These are phyloP conservation scores for Pegoplata infirma DNA, from an alignment of 2,888 invertebrate species.

Conservation along the genomic window DNA sequence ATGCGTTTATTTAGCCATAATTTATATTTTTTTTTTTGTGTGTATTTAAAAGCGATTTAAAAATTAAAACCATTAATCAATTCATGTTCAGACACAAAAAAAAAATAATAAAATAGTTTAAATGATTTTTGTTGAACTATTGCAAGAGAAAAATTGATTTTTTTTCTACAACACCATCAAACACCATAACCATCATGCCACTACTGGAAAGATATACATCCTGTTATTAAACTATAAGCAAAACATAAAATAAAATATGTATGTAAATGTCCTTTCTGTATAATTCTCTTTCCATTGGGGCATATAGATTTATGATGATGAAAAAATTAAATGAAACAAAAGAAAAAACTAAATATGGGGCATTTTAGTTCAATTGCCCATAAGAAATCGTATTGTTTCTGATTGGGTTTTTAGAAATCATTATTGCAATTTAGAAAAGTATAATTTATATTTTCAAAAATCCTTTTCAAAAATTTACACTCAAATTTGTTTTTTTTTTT, in stretches of 20 bases:
- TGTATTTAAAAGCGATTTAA: constrained; percentile 35
- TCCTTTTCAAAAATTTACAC: neutral
- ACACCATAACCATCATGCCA: neutral
- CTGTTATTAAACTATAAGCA: neutral
- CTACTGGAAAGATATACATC: neutral
- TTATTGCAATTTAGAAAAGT: too few species aligned
- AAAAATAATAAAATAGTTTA: constrained; percentile 5
- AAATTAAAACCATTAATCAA: constrained; percentile 44
- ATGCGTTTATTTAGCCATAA: neutral
- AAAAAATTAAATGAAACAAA: neutral
- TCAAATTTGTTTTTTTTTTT: neutral
- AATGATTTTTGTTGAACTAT: constrained; percentile 13
- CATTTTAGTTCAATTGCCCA: too few species aligned
- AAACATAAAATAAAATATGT: neutral
- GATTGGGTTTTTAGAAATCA: too few species aligned
- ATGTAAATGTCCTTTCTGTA: neutral
- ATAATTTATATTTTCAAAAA: too few species aligned
- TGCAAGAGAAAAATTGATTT: neutral
- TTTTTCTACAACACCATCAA: too few species aligned
- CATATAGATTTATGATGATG: neutral
- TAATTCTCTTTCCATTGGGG: neutral
- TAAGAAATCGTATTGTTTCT: too few species aligned
- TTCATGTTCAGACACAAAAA: neutral
- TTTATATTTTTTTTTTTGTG: neutral
- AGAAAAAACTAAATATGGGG: too few species aligned